phyloP scores from a whole-genome alignment of 2,113 vertebrate species.

The Shinisaurus crocodilurus region DNA sequence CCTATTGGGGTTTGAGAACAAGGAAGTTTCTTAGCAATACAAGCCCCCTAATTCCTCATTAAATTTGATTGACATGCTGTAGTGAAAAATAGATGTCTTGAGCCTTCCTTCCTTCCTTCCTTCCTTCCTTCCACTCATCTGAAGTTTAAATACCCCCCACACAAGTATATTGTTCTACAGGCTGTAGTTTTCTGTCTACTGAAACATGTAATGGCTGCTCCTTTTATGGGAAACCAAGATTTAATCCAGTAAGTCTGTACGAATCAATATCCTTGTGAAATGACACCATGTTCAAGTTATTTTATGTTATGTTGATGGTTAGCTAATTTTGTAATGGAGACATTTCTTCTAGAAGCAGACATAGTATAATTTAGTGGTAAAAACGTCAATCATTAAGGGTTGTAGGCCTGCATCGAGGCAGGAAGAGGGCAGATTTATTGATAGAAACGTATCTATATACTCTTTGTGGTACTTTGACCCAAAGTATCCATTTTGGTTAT shows the following conservation, averaged over 20 bases:
- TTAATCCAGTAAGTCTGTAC: constrained; percentile 84
- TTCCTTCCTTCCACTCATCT: constrained; percentile 55
- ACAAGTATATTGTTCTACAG: constrained; percentile 73
- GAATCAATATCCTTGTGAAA: constrained; percentile 93
- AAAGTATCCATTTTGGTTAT: constrained; percentile 90
- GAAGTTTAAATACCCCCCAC: constrained; percentile 76
- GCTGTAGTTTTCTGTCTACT: constrained; percentile 81
- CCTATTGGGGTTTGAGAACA: not conserved
- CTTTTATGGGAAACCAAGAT: constrained; percentile 91
- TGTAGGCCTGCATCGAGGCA: constrained; percentile 85
- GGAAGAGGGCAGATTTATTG: constrained; percentile 91
- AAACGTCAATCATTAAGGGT: constrained; percentile 89
- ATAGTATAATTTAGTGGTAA: constrained; percentile 90
- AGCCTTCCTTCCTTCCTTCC: not conserved
- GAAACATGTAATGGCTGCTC: constrained; percentile 80
- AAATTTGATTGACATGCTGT: not conserved
- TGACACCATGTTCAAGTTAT: constrained; percentile 89
- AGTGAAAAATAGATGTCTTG: not conserved
- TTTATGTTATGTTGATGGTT: constrained; percentile 92
- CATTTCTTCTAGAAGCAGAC: constrained; percentile 87
- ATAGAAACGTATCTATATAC: constrained; percentile 92
- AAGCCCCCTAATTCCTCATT: not conserved
- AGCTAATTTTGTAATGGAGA: constrained; percentile 93
- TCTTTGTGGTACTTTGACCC: constrained; percentile 85
- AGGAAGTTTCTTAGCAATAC: not conserved